Conservation (phyloP, 2,113 vertebrate species). For the Aplodontia rufa region DNA sequence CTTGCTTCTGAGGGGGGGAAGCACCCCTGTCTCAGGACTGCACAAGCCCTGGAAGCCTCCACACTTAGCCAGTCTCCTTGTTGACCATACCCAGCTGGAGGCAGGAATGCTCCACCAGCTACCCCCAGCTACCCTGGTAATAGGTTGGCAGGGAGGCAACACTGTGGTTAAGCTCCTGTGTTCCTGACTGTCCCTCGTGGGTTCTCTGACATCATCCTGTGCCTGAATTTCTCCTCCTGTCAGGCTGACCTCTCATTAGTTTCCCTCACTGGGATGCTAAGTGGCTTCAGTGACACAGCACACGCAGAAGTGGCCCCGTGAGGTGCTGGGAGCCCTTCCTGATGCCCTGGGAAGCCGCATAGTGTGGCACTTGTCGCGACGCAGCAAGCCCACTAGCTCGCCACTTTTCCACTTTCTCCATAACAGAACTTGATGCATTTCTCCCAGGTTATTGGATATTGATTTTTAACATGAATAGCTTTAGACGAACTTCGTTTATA, state of each 20-base stretch:
- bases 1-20: not conserved
- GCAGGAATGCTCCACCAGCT: not conserved
- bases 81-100: not conserved
- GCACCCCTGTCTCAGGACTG: not conserved
- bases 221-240: not conserved
- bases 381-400: not conserved
- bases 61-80: not conserved
- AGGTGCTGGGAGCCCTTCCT: no score
- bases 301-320: not conserved
- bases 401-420: not conserved
- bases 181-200: not conserved
- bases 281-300: not conserved
- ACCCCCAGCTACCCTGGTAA: not conserved
- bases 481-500: slow-evolving; percentile 79
- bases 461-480: slow-evolving; percentile 74
- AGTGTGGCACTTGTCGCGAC: not conserved
- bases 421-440: slow-evolving; percentile 49
- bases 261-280: not conserved
- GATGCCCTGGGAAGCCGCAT: not conserved
- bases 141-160: not conserved
- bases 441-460: slow-evolving; percentile 71
- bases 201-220: not conserved
- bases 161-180: not conserved
- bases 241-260: not conserved
- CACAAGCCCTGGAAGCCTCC: not conserved